These are phyloP conservation scores for Zaprionus bogoriensis DNA, from an alignment of 2,888 invertebrate genomes.

Conservation along the genomic window DNA sequence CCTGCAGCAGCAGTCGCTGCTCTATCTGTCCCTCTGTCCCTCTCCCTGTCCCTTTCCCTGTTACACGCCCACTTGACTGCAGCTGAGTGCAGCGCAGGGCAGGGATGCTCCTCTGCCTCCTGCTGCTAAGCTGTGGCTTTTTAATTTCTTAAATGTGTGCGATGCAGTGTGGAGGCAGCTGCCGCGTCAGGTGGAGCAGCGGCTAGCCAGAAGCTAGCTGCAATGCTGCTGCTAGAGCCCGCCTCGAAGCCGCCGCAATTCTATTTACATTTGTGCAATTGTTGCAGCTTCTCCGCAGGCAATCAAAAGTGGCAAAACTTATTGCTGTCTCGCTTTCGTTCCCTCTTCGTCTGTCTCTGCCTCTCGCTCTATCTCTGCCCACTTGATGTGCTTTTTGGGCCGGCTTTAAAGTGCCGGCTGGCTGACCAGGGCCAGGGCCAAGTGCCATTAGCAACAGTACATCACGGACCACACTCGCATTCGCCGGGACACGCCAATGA, in stretches of 20 bases:
- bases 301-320: conserved; percentile 48
- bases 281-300: conserved; percentile 24
- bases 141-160: conserved; percentile 75
- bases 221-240: not conserved
- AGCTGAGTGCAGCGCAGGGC: conserved; percentile 17
- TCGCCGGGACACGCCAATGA: conserved; percentile 62
- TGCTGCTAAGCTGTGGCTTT: conserved; percentile 59
- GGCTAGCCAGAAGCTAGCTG: not conserved
- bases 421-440: no score
- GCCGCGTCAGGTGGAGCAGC: not conserved
- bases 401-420: conserved; percentile 49
- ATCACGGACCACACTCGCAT: conserved; percentile 37
- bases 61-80: conserved; percentile 51
- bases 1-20: not conserved
- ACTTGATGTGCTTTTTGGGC: conserved; percentile 25
- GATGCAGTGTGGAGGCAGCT: no score
- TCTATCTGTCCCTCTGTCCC: not conserved
- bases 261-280: conserved; percentile 50
- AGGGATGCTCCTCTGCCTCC: no score
- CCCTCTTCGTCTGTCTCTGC: not conserved
- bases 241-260: conserved; percentile 51
- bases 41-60: conserved; percentile 37
- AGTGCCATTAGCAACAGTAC: conserved; percentile 52
- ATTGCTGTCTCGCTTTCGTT: conserved; percentile 22
- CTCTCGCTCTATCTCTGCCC: not conserved